Base-by-base conservation (phyloP, 2,888 invertebrate species). In the Ryuthela nishihirai region DNA sequence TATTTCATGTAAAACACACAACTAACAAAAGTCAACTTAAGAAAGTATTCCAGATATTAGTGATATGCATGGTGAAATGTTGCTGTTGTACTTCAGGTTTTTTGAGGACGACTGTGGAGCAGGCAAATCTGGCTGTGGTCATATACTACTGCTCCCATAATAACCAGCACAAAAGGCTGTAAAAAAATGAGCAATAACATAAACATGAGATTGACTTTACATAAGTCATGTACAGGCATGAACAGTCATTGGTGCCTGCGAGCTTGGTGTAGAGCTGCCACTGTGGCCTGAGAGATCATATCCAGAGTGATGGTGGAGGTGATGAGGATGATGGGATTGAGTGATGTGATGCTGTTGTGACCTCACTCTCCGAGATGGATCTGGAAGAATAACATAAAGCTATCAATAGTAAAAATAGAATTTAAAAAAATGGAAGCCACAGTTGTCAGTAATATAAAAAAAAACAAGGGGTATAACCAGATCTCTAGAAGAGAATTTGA, bases 261-360 rank as follows among this genome's bases (percentile, higher is more conserved):
- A 74, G 63, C 73, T 74, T 20, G 76, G 75, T 9, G 74, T 75
- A 15, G 74, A 71, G 58, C 74, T 75, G 6, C 74, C 75, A 54
- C 72, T 73, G 50, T 69, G 66, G n/a, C 65, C 69, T 17, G 68
- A 64, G 38, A 65, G 58, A 35, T 69, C 69, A 47, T 67, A 69
- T 15, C 68, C 68, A 18, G 67, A 68, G 44, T 69, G 65, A 29
- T 64, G 64, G 25, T 52, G 56, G 34, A 56, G 46, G 20, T 60
- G 59, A 25, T 58, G 58, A n/a, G 63, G 55, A 18, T 64, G 64
- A 23, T 35, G 32, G 20, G 46, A 45, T 32, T 58, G 45, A 32
- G 50, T 58, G 20, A 52, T 52, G 15, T 24, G 26, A 25, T 53
- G 54, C 17, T 46, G 44, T 12, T 20, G 34, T 24, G 34, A 40